These are phyloP conservation scores for Gastrophysa polygoni DNA, from an alignment of 2,888 invertebrate genomes.

Conservation along the genomic window DNA sequence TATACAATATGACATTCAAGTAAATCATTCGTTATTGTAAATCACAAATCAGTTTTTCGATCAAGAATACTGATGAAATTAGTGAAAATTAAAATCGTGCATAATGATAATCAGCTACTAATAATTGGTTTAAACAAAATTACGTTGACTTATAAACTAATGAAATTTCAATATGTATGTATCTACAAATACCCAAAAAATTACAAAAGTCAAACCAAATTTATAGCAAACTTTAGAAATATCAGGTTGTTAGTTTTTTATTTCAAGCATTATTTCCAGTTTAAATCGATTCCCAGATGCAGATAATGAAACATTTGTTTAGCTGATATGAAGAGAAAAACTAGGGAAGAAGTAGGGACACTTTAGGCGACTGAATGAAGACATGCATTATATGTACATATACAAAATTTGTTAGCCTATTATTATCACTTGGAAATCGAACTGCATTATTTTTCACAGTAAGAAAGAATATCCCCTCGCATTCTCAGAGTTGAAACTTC, in stretches of 20 bases:
- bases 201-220: no score
- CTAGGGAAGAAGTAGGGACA: no score
- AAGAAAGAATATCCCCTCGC: no score
- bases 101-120: slow-evolving; percentile 19
- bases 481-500: no score
- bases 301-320: neutral
- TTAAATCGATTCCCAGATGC: neutral
- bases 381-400: neutral
- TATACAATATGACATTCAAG: no score
- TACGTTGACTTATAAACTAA: neutral
- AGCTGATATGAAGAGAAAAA: no score
- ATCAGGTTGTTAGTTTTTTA: neutral
- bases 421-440: no score
- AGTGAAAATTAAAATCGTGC: slow-evolving; percentile 41
- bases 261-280: neutral
- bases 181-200: neutral
- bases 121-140: slow-evolving; percentile 12
- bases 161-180: neutral
- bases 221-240: no score
- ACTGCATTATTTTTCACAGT: neutral
- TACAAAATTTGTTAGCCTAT: no score
- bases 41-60: slow-evolving; percentile 11
- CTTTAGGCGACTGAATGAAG: neutral
- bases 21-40: neutral
- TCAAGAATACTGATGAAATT: neutral